phyloP scores from a whole-genome alignment of 2,888 invertebrate genomes.

The Apodemia hepburni region DNA sequence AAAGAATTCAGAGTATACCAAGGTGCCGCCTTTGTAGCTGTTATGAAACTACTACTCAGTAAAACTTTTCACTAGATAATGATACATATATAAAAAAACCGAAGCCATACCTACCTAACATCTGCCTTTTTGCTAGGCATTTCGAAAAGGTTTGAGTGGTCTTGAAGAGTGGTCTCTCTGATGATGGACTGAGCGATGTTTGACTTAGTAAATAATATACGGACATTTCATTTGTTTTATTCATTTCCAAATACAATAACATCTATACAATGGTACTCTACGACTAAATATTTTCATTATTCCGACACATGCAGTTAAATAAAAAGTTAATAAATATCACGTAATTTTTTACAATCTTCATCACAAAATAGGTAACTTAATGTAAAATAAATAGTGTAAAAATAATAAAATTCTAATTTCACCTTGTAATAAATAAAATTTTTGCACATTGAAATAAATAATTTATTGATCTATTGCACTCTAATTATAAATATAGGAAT shows the following conservation, averaged over 20 bases:
- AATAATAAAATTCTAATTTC: constrained; percentile 25
- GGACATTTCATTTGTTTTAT: constrained; percentile 52
- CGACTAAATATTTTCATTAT: constrained; percentile 68
- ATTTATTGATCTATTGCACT: constrained; percentile 9
- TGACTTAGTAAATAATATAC: neutral
- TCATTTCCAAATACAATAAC: constrained; percentile 78
- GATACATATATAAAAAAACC: too few species aligned
- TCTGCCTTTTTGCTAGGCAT: too few species aligned
- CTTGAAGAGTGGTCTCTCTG: too few species aligned
- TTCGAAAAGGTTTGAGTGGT: too few species aligned
- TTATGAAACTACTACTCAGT: too few species aligned
- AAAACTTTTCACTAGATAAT: too few species aligned
- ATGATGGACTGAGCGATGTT: too few species aligned
- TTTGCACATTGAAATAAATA: constrained; percentile 8
- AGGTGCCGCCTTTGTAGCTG: too few species aligned
- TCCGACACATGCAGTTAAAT: constrained; percentile 69
- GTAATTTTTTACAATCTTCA: constrained; percentile 37
- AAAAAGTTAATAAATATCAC: constrained; percentile 32
- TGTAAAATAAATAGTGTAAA: constrained; percentile 29
- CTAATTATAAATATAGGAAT: neutral
- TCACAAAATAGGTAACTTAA: constrained; percentile 47
- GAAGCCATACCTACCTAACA: too few species aligned
- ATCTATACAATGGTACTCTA: constrained; percentile 78
- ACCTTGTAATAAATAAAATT: constrained; percentile 24
- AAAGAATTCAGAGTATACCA: too few species aligned